Conservation (phyloP, 2,888 invertebrate species). For the Caenorhabditis drosophilae region DNA sequence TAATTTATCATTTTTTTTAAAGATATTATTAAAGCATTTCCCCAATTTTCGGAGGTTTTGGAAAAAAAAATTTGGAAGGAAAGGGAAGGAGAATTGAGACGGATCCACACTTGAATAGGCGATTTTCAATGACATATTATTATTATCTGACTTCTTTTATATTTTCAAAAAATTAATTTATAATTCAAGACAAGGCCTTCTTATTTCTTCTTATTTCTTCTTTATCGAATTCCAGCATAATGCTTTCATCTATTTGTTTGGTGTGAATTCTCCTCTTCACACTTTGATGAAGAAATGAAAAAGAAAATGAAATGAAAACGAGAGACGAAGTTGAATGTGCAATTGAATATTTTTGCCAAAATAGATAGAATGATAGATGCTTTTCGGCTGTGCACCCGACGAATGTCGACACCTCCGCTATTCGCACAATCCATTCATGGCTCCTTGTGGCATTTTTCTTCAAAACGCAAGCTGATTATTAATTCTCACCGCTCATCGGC, state of each 20-base stretch:
- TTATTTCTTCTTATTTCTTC: no score
- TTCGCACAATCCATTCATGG: not conserved
- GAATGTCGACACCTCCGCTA: not conserved
- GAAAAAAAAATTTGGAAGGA: constrained; percentile 4
- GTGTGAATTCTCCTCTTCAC: no score
- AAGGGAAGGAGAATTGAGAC: no score
- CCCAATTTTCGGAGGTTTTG: not conserved
- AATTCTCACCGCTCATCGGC: constrained; percentile 25
- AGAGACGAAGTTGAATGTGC: constrained; percentile 1
- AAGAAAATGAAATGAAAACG: not conserved
- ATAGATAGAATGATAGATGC: not conserved
- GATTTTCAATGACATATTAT: no score
- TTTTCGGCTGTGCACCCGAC: not conserved
- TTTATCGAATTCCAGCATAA: no score
- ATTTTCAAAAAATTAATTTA: constrained; percentile 29
- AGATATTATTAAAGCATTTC: no score
- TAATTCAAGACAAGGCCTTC: constrained; percentile 33
- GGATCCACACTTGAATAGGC: no score
- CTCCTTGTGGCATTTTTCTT: constrained; percentile 6
- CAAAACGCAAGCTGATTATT: constrained; percentile 24
- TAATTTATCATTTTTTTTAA: no score
- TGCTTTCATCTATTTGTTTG: no score
- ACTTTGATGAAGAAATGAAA: not conserved
- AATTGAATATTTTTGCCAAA: constrained; percentile 31
- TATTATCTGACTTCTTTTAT: constrained; percentile 29